Percentiles rank a stretch among this genome's conserved stretches.
Evolutionary conservation across 2,888 invertebrate species (phyloP).

Genomic region (Cerceris ruficornis): DNA sequence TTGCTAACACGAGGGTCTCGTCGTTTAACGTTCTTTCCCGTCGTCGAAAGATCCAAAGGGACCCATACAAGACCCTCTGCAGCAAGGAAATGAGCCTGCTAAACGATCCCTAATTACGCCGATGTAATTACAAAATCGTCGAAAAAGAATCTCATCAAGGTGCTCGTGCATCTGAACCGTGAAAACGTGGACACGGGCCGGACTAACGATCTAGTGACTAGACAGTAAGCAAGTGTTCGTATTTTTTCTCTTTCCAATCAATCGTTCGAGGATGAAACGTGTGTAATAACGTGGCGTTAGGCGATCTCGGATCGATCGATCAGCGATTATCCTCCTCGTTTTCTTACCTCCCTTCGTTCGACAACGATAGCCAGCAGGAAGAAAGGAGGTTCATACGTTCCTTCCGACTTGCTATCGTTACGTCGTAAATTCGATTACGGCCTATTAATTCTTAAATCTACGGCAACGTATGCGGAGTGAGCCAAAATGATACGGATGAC

Average conservation of each 20-base stretch:
- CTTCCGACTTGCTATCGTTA: neutral
- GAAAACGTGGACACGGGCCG: conserved; percentile 39
- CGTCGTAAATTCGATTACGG: conserved; percentile 64
- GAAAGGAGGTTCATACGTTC: neutral
- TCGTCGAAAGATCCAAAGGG: no score
- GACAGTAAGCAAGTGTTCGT: conserved; percentile 75
- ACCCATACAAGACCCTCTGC: no score
- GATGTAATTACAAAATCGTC: neutral
- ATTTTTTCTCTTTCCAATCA: conserved; percentile 47
- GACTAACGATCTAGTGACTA: conserved; percentile 78
- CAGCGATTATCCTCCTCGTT: conserved; percentile 50
- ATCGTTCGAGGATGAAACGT: conserved; percentile 56
- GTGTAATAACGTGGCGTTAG: conserved; percentile 62
- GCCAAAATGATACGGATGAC: no score
- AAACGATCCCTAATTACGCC: neutral
- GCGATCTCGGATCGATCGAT: conserved; percentile 60
- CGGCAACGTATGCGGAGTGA: conserved; percentile 51
- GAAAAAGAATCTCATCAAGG: neutral
- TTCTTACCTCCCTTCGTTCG: conserved; percentile 19
- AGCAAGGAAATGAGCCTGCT: neutral
- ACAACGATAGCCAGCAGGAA: conserved; percentile 7
- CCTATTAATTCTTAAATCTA: conserved; percentile 62
- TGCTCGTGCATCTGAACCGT: conserved; percentile 25
- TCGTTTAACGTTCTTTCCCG: no score
- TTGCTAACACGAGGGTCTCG: no score